A percentile compares a stretch with the other conserved stretches of the same genome.
Evolutionary conservation across 2,797 vertebrate species (phyloP).

Genomic region (Artibeus lituratus): DNA sequence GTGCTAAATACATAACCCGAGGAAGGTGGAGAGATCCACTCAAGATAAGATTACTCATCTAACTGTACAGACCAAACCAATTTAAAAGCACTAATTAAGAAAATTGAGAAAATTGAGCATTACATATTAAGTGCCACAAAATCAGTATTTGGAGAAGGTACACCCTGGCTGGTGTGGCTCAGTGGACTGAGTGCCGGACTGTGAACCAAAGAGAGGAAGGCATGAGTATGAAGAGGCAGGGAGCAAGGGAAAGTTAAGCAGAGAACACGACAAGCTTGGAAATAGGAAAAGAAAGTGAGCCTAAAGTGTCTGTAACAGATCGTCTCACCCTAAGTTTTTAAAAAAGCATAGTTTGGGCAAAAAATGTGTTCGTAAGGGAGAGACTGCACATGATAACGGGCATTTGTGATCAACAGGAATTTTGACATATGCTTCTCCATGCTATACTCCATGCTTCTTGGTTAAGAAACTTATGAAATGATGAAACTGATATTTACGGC

Average conservation of each 20-base stretch:
- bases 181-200: no score
- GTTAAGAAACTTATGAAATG: not conserved
- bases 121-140: not conserved
- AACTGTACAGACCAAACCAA: not conserved
- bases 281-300: not conserved
- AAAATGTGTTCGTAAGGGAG: not conserved
- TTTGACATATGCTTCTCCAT: not conserved
- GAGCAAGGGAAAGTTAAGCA: slow-evolving; percentile 1
- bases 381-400: not conserved
- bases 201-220: not conserved
- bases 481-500: not conserved
- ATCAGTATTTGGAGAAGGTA: not conserved
- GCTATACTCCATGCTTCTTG: not conserved
- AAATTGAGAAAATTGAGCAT: not conserved
- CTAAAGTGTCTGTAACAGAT: not conserved
- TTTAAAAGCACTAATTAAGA: not conserved
- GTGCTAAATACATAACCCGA: not conserved
- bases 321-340: not conserved
- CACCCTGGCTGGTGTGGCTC: no score
- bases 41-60: not conserved
- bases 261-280: not conserved
- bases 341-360: not conserved
- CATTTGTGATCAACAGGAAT: not conserved
- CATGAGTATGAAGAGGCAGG: not conserved
- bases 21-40: not conserved